Conservation (phyloP, 2,797 vertebrate species). For the Sebastes itinus region DNA sequence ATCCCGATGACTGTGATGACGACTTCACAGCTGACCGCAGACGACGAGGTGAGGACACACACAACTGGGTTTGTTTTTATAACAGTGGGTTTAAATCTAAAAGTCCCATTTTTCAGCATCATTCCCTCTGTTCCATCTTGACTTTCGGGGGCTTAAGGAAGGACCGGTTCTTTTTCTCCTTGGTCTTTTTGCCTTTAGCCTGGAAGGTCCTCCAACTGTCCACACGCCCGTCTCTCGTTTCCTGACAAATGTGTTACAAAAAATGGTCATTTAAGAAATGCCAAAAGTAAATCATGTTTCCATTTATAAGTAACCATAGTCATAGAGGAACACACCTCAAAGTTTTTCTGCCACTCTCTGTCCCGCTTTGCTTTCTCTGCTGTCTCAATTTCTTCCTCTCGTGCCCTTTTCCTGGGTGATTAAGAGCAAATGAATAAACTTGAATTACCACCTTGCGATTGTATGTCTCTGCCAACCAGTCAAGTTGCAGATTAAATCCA, state of each 20-base stretch:
- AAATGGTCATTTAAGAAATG: neutral
- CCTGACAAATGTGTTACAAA: constrained; percentile 76
- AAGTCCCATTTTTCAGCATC: no score
- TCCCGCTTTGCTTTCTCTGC: constrained; percentile 96
- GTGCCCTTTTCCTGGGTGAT: constrained; percentile 90
- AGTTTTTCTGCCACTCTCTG: constrained; percentile 99
- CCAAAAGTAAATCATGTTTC: neutral
- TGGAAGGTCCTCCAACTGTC: constrained; percentile 99
- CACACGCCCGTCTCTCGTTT: constrained; percentile 96
- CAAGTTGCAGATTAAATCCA: neutral
- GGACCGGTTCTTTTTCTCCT: no score
- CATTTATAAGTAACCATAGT: neutral
- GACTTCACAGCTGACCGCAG: no score
- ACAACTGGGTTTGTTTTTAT: neutral
- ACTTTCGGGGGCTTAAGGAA: no score
- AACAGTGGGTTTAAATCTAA: no score
- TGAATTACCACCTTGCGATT: neutral
- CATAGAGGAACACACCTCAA: constrained; percentile 85
- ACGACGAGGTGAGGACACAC: no score
- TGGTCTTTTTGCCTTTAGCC: constrained; percentile 82
- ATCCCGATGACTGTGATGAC: no score
- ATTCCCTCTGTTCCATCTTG: no score
- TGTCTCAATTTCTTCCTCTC: constrained; percentile 97
- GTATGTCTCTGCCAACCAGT: neutral
- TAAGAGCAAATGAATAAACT: neutral